These are phyloP conservation scores for Brachionus paranguensis DNA, from an alignment of 1,140 invertebrate species.

Conservation along the genomic window DNA sequence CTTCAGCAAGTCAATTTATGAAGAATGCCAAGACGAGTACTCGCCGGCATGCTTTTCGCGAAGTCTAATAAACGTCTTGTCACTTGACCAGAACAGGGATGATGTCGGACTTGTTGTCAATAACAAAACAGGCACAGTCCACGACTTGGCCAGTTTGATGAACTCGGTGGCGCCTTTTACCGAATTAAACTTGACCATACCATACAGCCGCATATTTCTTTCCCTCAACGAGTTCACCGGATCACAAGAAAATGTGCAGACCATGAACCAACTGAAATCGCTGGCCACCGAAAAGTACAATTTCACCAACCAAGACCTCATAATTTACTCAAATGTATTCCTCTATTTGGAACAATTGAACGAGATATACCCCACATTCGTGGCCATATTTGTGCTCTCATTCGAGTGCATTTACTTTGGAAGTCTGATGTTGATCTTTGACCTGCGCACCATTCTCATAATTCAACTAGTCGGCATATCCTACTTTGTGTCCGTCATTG, in stretches of 20 bases:
- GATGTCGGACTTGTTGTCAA: neutral
- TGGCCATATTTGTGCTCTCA: slow-evolving; percentile 5
- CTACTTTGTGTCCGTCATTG: slow-evolving; percentile 22
- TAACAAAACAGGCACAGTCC: neutral
- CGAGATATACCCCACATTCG: neutral
- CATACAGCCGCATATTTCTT: slow-evolving; percentile 4
- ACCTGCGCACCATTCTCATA: neutral
- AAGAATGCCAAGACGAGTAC: neutral
- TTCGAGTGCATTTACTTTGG: slow-evolving; percentile 23
- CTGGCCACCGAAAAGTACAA: neutral
- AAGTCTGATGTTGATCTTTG: slow-evolving; percentile 29
- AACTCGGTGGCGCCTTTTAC: neutral
- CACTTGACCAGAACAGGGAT: neutral
- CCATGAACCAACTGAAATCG: neutral
- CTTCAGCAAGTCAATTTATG: neutral
- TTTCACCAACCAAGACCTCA: neutral
- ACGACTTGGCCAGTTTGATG: neutral
- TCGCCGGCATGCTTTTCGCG: neutral
- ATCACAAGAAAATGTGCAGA: neutral
- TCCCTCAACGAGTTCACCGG: neutral
- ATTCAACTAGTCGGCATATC: neutral
- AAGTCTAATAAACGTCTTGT: neutral
- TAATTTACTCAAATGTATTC: neutral
- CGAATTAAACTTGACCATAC: neutral
- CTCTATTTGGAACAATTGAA: slow-evolving; percentile 36